These are phyloP conservation scores for Varanus salvator DNA, from an alignment of 2,113 vertebrate species.

Conservation along the genomic window DNA sequence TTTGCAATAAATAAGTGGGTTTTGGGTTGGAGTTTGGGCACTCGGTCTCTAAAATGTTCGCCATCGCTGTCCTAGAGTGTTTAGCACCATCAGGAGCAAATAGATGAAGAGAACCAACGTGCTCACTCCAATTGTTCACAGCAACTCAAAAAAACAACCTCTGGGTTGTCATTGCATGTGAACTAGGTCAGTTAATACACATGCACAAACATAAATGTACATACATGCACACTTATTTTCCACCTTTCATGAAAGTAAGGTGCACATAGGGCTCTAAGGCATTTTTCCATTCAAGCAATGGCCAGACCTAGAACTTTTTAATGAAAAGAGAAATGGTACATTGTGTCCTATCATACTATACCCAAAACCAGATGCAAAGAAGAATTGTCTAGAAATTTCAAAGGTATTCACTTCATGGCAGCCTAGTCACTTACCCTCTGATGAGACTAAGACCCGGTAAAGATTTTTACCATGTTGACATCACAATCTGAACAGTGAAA, in stretches of 20 bases:
- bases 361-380: slow-evolving; percentile 14
- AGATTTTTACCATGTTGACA: not conserved
- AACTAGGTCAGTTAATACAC: not conserved
- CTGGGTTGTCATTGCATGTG: too few species aligned
- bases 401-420: slow-evolving; percentile 26
- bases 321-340: not conserved
- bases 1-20: too few species aligned
- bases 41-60: too few species aligned
- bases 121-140: too few species aligned
- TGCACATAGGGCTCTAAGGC: not conserved
- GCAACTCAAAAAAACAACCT: too few species aligned
- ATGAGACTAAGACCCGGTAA: not conserved
- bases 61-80: too few species aligned
- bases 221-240: not conserved
- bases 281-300: not conserved
- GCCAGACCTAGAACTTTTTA: not conserved
- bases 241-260: not conserved
- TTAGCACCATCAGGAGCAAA: too few species aligned
- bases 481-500: not conserved
- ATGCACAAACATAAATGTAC: not conserved
- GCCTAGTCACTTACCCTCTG: slow-evolving; percentile 22
- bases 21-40: too few species aligned
- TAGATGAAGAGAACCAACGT: too few species aligned
- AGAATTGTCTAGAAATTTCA: slow-evolving; percentile 42
- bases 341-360: not conserved